Conservation (phyloP, 2,113 vertebrate species). For the Stigmatopora nigra region DNA sequence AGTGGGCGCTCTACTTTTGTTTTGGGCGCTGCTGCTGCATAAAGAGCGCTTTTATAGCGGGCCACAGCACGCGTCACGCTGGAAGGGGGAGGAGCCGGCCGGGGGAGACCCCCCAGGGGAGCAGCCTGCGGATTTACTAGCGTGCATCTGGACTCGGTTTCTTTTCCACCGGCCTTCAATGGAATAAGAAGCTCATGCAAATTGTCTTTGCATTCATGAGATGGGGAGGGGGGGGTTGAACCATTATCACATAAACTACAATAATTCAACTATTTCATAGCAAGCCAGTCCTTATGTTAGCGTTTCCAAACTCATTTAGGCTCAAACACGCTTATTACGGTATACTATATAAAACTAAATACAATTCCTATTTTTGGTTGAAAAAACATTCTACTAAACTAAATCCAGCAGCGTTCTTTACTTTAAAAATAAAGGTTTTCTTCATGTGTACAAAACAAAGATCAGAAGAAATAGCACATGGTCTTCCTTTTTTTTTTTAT, state of each 20-base stretch:
- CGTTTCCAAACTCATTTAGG: too few relatives aligned
- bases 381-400: not conserved
- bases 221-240: not conserved
- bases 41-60: constrained; percentile 50
- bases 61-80: constrained; percentile 37
- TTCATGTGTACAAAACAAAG: constrained; percentile 10
- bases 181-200: constrained; percentile 27
- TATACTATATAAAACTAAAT: too few relatives aligned
- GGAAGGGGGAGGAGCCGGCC: constrained; percentile 38
- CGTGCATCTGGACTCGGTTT: constrained; percentile 43
- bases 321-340: too few relatives aligned
- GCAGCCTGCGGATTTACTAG: constrained; percentile 41
- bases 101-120: constrained; percentile 50
- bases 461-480: constrained; percentile 28
- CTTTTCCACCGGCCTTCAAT: constrained; percentile 11
- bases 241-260: too few relatives aligned
- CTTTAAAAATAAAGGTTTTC: too few relatives aligned
- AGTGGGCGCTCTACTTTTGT: constrained; percentile 23
- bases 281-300: too few relatives aligned
- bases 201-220: constrained; percentile 1
- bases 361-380: too few relatives aligned
- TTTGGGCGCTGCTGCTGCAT: constrained; percentile 40
- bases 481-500: constrained; percentile 31
- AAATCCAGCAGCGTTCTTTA: not conserved
- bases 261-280: too few relatives aligned